A percentile compares a stretch with the other conserved stretches of the same genome.
Conservation (phyloP, 2,888 invertebrate species). For the Ophion slaviceki region DNA sequence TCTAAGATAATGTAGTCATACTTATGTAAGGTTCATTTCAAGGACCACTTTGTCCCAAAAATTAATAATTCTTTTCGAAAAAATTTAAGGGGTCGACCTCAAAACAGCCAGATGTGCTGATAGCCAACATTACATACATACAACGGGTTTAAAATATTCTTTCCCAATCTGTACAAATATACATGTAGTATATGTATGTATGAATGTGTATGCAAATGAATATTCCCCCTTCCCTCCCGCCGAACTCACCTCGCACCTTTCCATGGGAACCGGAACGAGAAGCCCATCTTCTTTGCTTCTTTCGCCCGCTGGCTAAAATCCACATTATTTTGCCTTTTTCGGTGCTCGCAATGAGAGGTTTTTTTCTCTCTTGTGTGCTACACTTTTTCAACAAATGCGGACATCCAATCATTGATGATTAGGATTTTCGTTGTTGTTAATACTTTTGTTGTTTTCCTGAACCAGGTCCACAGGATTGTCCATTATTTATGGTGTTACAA, state of each 20-base stretch:
- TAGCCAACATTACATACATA: too few relatives aligned
- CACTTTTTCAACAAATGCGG: background rate
- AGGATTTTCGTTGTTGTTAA: background rate
- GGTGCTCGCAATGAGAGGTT: conserved; percentile 39
- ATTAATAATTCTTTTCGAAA: too few relatives aligned
- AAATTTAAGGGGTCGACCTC: too few relatives aligned
- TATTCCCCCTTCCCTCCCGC: background rate
- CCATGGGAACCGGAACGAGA: conserved; percentile 29
- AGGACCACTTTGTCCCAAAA: too few relatives aligned
- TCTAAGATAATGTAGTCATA: too few relatives aligned
- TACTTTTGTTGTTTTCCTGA: background rate
- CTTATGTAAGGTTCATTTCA: too few relatives aligned
- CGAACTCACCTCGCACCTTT: conserved; percentile 58
- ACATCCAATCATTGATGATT: background rate
- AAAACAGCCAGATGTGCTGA: too few relatives aligned
- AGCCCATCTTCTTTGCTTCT: conserved; percentile 21
- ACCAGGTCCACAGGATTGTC: background rate
- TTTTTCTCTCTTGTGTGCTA: background rate
- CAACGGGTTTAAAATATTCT: too few relatives aligned
- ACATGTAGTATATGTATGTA: background rate
- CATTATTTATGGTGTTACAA: background rate
- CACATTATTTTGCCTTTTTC: conserved; percentile 42
- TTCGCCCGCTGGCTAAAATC: conserved; percentile 37
- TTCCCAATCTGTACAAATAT: background rate
- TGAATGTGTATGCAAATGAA: background rate